phyloP scores from a whole-genome alignment of 2,888 invertebrate species.

The Caenorhabditis panamensis region DNA sequence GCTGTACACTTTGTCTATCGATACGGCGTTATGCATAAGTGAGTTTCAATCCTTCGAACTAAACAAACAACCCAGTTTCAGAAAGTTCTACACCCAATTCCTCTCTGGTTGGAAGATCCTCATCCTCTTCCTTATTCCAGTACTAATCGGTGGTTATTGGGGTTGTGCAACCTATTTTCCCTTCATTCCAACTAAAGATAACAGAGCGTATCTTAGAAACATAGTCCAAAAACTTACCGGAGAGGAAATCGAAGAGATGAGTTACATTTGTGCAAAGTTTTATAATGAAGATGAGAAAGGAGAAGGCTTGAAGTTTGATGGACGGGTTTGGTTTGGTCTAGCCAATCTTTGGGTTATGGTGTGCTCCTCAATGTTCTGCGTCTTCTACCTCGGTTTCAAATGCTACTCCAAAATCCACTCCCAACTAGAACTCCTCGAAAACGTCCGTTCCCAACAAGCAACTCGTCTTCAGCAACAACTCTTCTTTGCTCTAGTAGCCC shows the following conservation, averaged over 20 bases:
- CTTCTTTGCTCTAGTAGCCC: slow-evolving; percentile 12
- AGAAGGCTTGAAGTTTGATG: not conserved
- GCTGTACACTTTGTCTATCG: slow-evolving; percentile 32
- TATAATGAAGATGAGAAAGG: not conserved
- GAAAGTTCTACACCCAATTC: slow-evolving; percentile 5
- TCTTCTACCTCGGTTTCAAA: slow-evolving; percentile 12
- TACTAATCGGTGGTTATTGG: not conserved
- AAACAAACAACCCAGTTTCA: not conserved
- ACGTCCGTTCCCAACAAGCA: not conserved
- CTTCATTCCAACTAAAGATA: not conserved
- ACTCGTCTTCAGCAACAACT: slow-evolving; percentile 10
- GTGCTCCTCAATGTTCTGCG: slow-evolving; percentile 13
- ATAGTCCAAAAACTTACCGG: not conserved
- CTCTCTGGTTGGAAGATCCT: not conserved
- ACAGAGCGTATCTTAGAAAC: slow-evolving; percentile 5
- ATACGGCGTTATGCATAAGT: slow-evolving; percentile 5
- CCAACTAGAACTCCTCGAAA: not conserved
- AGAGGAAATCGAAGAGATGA: not conserved
- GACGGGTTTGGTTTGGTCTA: not conserved
- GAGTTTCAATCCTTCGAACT: not conserved
- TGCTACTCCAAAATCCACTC: not conserved
- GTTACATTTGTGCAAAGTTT: slow-evolving; percentile 4
- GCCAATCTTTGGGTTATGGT: not conserved
- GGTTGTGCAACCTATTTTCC: not conserved
- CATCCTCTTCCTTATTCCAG: not conserved